phyloP scores from a whole-genome alignment of 1,140 invertebrate genomes.

The Ylistrum balloti region DNA sequence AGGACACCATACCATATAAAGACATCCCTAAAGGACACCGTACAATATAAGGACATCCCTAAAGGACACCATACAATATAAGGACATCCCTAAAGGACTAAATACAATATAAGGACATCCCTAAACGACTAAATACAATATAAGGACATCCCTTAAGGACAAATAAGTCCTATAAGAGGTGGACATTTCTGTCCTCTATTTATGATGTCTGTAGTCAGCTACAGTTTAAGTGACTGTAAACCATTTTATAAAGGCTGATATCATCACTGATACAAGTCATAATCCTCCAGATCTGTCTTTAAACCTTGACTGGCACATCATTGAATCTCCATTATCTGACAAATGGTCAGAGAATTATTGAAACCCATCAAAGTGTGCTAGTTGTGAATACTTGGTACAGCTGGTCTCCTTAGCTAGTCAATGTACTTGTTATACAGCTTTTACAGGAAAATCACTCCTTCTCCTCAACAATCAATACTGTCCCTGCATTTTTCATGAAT shows the following conservation, averaged over 20 bases:
- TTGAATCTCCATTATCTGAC: conserved; percentile 8
- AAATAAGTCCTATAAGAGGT: too few relatives aligned
- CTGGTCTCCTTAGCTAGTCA: not conserved
- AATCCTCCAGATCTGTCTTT: not conserved
- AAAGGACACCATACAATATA: too few relatives aligned
- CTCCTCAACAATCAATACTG: not conserved
- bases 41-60: too few relatives aligned
- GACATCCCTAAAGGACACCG: too few relatives aligned
- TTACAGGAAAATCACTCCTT: conserved; percentile 7
- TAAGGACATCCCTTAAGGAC: too few relatives aligned
- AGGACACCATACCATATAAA: too few relatives aligned
- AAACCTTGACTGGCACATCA: conserved; percentile 1
- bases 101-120: too few relatives aligned
- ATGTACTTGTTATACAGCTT: not conserved
- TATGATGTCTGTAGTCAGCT: too few relatives aligned
- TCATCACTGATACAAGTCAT: not conserved
- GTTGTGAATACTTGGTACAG: not conserved
- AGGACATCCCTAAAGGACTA: too few relatives aligned
- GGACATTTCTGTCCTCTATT: too few relatives aligned
- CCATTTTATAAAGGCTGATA: not conserved
- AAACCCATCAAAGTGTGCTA: not conserved
- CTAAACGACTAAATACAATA: too few relatives aligned
- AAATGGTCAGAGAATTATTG: conserved; percentile 2
- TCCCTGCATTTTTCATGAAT: conserved; percentile 35
- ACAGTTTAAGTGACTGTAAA: too few relatives aligned